Percentiles rank a stretch among this genome's conserved stretches.
Evolutionary conservation across 2,113 vertebrate genomes (phyloP).

Genomic region (Felis catus): DNA sequence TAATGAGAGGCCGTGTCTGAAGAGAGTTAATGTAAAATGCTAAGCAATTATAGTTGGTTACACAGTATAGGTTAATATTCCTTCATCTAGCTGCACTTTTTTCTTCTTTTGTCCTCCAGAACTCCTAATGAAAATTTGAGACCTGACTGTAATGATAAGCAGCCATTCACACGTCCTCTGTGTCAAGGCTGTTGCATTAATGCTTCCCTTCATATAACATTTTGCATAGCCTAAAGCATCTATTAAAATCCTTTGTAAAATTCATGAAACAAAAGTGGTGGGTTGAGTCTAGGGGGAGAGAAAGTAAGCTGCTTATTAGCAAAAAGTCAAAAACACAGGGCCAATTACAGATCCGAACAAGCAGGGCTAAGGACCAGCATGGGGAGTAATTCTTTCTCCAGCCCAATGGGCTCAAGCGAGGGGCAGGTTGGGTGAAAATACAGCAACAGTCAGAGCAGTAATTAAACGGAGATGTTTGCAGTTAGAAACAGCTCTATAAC

Average conservation of each 20-base stretch:
- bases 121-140: constrained; percentile 99
- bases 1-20: constrained; percentile 95
- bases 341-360: constrained; percentile 99
- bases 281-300: constrained; percentile 99
- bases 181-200: constrained; percentile 96
- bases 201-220: constrained; percentile 97
- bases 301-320: constrained; percentile 99
- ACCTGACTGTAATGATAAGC: constrained; percentile 99
- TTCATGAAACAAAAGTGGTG: constrained; percentile 99
- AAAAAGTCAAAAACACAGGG: constrained; percentile 99
- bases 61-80: constrained; percentile 99
- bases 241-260: constrained; percentile 99
- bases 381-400: constrained; percentile 98
- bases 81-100: constrained; percentile 92
- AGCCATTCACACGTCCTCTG: constrained; percentile 95
- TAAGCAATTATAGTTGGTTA: constrained; percentile 98
- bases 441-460: constrained; percentile 95
- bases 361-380: constrained; percentile 95
- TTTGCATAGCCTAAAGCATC: constrained; percentile 99
- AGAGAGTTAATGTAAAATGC: constrained; percentile 92
- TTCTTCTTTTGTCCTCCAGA: constrained; percentile 93
- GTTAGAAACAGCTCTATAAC: constrained; percentile 97
- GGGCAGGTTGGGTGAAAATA: constrained; percentile 90
- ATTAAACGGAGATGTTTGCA: constrained; percentile 99
- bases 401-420: constrained; percentile 94